phyloP scores from a whole-genome alignment of 2,888 invertebrate genomes.

The Zeuzera pyrina region DNA sequence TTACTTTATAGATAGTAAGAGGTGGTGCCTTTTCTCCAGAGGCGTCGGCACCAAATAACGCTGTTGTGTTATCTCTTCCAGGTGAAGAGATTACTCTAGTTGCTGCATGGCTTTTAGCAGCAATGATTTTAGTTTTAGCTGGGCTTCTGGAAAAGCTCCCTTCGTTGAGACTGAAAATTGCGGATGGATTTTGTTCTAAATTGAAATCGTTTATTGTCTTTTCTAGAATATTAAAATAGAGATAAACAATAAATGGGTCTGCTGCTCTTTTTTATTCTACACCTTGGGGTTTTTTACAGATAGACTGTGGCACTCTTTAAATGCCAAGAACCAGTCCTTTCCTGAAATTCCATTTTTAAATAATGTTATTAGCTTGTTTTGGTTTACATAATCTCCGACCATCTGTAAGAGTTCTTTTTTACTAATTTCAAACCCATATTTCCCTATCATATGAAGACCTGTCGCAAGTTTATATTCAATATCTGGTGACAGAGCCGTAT shows the following conservation, averaged over 20 bases:
- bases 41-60: not conserved
- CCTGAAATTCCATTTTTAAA: too few species aligned
- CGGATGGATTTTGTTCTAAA: constrained; percentile 8
- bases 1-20: not conserved
- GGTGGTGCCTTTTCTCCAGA: not conserved
- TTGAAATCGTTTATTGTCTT: constrained; percentile 10
- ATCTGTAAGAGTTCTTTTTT: not conserved
- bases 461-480: constrained; percentile 13
- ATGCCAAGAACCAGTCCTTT: too few species aligned
- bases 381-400: not conserved
- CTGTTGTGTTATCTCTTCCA: not conserved
- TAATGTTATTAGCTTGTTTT: not conserved
- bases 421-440: not conserved
- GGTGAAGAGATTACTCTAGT: not conserved
- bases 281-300: constrained; percentile 18
- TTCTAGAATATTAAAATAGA: constrained; percentile 14
- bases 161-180: constrained; percentile 4
- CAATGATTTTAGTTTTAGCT: not conserved
- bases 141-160: not conserved
- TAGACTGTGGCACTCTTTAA: too few species aligned
- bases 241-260: constrained; percentile 16
- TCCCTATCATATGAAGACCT: constrained; percentile 2
- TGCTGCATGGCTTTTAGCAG: not conserved
- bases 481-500: constrained; percentile 11
- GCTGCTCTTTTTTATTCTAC: constrained; percentile 18